Evolutionary conservation across 2,113 vertebrate genomes (phyloP).

Genomic region (Dasyornis broadbenti): DNA sequence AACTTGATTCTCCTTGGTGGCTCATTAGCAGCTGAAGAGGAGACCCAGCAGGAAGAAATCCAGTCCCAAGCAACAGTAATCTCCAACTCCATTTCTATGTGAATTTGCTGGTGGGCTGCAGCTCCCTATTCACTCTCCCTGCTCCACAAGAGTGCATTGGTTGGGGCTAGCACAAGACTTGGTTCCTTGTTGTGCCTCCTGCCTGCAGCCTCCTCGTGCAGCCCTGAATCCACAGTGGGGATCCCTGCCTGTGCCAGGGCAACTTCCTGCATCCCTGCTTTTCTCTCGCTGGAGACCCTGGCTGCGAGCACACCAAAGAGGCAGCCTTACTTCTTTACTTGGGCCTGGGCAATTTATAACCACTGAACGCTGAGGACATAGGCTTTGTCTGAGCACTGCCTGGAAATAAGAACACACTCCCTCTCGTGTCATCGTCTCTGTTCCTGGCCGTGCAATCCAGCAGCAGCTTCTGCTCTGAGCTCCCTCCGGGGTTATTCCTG

Average conservation of each 20-base stretch:
- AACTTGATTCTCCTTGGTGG: background rate
- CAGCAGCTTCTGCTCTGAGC: background rate
- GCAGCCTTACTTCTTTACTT: background rate
- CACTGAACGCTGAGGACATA: accelerated
- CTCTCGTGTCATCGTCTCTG: accelerated
- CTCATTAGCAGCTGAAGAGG: background rate
- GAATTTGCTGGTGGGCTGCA: background rate
- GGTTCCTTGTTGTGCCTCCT: background rate
- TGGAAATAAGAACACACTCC: background rate
- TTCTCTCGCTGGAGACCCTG: background rate
- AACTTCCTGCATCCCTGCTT: background rate
- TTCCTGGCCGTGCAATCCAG: background rate
- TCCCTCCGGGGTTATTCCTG: background rate
- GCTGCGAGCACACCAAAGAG: background rate
- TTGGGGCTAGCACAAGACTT: background rate
- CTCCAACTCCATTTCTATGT: background rate
- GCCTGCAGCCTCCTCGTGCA: background rate
- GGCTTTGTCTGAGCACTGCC: background rate
- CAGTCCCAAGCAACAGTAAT: background rate
- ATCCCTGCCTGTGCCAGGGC: accelerated
- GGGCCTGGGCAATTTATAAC: background rate
- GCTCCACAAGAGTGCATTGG: background rate
- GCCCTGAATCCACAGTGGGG: no score
- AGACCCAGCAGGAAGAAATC: background rate
- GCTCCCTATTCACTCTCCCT: background rate